Evolutionary conservation across 1,140 invertebrate species (phyloP), one percentile per base, ranked within the genome.

Genomic region (Conopomorpha cramerella): DNA sequence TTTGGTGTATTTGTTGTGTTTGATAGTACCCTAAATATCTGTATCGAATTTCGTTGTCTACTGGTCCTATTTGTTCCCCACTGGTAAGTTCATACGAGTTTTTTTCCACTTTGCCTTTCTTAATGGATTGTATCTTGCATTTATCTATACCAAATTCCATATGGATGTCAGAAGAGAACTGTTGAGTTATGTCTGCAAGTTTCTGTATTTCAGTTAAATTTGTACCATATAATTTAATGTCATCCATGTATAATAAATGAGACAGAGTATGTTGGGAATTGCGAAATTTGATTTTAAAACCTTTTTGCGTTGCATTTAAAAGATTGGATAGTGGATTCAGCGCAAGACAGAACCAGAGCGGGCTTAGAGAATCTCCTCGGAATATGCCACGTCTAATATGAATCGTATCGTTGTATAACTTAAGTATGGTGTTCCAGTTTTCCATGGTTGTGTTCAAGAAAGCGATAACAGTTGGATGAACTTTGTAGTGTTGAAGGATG

Each of bases 341-440:
- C n/a, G n/a, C n/a, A n/a, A 45, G 36, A 27, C 43, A 52, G 30
- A 49, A 49, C 46, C 49, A 52, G 1, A 52, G 26, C 0, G 48
- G 38, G 25, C 47, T 49, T 1, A 49, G 16, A 6, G 43, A 32
- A 23, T 52, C 46, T 16, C 46, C 43, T 28, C 49, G 49, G 18
- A 49, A 49, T 8, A 52, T 47, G 3, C 45, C 45, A 29, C 46
- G 23, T 19, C 38, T 34, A 19, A 52, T 52, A 29, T 32, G 30
- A 19, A 49, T 41, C 1, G 2, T 36, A 6, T 25, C 10, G 2
- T 14, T 17, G 16, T 7, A 18, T 11, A 36, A 16, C 19, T 16
- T 28, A 3, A 36, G 34, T 36, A 7, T 2, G 3, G 43, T 50
- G 3, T 16, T 30, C 43, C 44, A 46, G 0, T 39, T 44, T 25